Conservation (phyloP, 2,888 invertebrate genomes). For the Lacanobia wlatinum region DNA sequence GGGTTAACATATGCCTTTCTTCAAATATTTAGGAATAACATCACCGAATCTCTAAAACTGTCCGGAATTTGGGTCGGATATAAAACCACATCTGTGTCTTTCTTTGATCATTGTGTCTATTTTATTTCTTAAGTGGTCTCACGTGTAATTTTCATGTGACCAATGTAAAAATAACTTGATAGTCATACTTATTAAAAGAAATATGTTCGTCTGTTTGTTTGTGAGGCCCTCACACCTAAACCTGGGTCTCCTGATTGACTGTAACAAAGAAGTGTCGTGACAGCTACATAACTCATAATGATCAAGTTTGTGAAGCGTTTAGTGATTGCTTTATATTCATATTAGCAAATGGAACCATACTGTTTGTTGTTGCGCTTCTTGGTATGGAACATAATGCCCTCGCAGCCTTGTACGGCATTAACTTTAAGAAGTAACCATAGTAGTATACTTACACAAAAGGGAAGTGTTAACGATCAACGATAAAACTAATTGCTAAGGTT, state of each 20-base stretch:
- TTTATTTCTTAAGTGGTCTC: conserved; percentile 31
- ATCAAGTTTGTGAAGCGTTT: conserved; percentile 35
- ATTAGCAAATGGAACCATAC: conserved; percentile 18
- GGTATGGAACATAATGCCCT: conserved; percentile 16
- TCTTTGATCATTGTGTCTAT: conserved; percentile 37
- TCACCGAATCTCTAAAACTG: conserved; percentile 1
- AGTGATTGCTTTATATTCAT: conserved; percentile 22
- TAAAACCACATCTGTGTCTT: conserved; percentile 36
- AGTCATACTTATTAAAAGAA: background rate
- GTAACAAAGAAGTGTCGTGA: conserved; percentile 38
- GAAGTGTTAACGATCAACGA: conserved; percentile 19
- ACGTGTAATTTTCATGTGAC: conserved; percentile 21
- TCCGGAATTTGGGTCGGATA: conserved; percentile 52
- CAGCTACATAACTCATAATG: conserved; percentile 32
- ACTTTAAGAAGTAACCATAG: background rate
- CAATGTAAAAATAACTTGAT: background rate
- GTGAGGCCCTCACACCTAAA: background rate
- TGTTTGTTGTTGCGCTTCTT: background rate
- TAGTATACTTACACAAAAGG: background rate
- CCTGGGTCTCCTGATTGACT: background rate
- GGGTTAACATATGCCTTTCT: conserved; percentile 19
- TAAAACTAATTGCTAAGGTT: conserved; percentile 24
- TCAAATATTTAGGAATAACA: conserved; percentile 36
- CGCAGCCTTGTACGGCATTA: conserved; percentile 26
- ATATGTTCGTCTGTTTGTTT: background rate